These are phyloP conservation scores for Bombycilla garrulus DNA, from an alignment of 2,113 vertebrate species.

Conservation along the genomic window DNA sequence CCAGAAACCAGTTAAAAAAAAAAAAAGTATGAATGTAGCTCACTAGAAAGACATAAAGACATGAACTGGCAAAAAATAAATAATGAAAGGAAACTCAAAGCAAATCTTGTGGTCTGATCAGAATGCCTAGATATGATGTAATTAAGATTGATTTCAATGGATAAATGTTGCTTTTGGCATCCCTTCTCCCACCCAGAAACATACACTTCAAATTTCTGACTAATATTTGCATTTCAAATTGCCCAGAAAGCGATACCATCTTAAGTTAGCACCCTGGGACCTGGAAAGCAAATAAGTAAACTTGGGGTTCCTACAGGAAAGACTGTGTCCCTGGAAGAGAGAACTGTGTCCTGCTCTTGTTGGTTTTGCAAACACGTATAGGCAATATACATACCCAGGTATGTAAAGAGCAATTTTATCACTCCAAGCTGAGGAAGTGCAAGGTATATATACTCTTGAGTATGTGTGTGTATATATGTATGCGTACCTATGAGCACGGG, in stretches of 20 bases:
- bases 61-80: background rate
- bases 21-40: background rate
- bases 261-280: background rate
- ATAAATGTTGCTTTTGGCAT: constrained; percentile 5
- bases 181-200: background rate
- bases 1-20: background rate
- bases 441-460: background rate
- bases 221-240: background rate
- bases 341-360: rapidly evolving
- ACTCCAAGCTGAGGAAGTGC: background rate
- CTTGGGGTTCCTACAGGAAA: background rate
- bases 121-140: background rate
- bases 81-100: background rate
- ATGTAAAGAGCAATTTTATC: background rate
- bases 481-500: too few species aligned
- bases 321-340: rapidly evolving
- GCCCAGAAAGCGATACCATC: background rate
- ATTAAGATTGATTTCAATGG: background rate
- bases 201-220: background rate
- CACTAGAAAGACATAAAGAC: background rate
- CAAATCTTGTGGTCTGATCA: background rate
- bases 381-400: background rate
- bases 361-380: background rate
- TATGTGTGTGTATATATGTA: background rate
- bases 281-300: background rate